Evolutionary conservation across 2,113 vertebrate genomes (phyloP).

Genomic region (Pipa parva): DNA sequence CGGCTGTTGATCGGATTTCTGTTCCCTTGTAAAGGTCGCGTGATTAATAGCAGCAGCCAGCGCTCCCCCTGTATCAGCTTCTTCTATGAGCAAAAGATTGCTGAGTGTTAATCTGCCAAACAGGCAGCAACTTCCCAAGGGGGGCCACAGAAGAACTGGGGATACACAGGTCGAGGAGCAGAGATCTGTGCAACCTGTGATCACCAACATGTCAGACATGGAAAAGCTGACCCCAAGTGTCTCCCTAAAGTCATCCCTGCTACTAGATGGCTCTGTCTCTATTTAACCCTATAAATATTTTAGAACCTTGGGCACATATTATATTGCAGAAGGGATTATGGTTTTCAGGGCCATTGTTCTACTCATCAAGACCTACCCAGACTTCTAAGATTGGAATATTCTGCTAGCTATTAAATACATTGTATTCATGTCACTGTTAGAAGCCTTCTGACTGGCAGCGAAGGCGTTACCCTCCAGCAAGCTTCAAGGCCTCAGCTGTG

Average conservation of each 20-base stretch:
- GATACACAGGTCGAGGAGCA: background rate
- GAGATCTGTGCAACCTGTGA: conserved; percentile 15
- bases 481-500: background rate
- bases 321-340: too few species aligned
- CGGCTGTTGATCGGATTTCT: conserved; percentile 42
- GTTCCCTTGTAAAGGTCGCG: conserved; percentile 43
- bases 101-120: conserved; percentile 39
- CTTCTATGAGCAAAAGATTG: conserved; percentile 19
- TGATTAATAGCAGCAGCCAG: conserved; percentile 40
- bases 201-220: conserved; percentile 15
- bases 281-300: too few species aligned
- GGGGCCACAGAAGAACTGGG: background rate
- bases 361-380: too few species aligned
- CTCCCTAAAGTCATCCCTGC: conserved; percentile 2
- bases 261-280: background rate
- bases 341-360: too few species aligned
- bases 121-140: conserved; percentile 19
- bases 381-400: too few species aligned
- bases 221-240: conserved; percentile 8
- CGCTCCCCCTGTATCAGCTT: conserved; percentile 20
- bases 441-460: background rate
- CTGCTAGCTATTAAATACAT: too few species aligned
- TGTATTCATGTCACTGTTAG: background rate
- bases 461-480: conserved; percentile 10
- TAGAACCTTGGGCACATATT: too few species aligned